Conservation (phyloP, 2,797 vertebrate genomes). For the Muraenolepis orangiensis region DNA sequence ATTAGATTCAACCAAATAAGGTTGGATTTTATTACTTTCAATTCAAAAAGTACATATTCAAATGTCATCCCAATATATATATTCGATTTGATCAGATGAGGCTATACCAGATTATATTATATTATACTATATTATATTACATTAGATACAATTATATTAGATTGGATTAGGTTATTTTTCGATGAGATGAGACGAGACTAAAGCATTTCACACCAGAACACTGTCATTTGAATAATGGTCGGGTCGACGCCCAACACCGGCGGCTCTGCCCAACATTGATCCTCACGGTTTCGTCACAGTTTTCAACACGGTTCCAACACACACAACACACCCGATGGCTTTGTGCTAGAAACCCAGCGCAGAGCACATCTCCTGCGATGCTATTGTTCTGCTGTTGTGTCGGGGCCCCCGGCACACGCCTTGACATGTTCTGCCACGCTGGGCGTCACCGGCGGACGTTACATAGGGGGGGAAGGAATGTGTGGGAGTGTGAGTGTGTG, state of each 20-base stretch:
- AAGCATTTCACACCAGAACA: neutral
- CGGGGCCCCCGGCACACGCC: too few species aligned
- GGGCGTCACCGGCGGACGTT: slow-evolving; percentile 10
- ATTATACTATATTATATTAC: too few species aligned
- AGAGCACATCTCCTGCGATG: neutral
- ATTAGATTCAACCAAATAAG: too few species aligned
- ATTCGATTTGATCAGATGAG: too few species aligned
- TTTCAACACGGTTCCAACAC: neutral
- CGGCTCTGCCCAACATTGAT: neutral
- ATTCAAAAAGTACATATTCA: too few species aligned
- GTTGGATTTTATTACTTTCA: too few species aligned
- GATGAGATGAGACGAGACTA: too few species aligned
- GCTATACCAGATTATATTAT: too few species aligned
- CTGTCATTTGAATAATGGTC: neutral
- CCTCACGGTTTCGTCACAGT: neutral
- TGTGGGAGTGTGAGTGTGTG: slow-evolving; percentile 3
- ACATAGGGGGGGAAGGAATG: neutral
- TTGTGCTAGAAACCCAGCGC: neutral
- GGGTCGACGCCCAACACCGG: neutral
- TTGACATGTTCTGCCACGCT: neutral
- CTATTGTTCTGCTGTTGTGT: neutral
- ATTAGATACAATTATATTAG: too few species aligned
- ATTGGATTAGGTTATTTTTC: too few species aligned
- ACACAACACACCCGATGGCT: neutral
- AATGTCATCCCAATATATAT: too few species aligned